Evolutionary conservation across 2,113 vertebrate species (phyloP), one percentile per base, ranked within the genome.

Genomic region (Actenoides lindsayi): DNA sequence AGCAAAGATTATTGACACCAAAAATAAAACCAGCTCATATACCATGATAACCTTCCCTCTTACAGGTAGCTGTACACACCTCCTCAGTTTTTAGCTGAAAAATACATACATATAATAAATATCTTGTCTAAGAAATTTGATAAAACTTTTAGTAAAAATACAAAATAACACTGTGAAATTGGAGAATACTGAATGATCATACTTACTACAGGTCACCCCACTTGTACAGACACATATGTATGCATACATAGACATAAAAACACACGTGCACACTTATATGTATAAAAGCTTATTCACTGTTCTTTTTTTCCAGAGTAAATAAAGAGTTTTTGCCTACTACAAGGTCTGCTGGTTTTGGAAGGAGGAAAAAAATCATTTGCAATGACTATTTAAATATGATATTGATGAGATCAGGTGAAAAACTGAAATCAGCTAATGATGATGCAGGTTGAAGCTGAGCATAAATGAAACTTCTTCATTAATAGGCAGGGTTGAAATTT

Each of bases 191-290:
- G 28, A 86, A 83, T 42, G 2, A 75, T 33, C 23, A 12, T 18
- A 53, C n/a, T 69, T 63, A 44, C 12, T 60, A 71, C 13, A 60
- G 60, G 41, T 54, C 8, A 4, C 2, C 48, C 54, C 28, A 42
- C 19, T 71, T 57, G 13, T 39, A 71, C 7, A 39, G 9, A 39
- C 15, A 60, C 1, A 41, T 2, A 35, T 53, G 50, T 3, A 37
- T 16, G 4, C 14, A 50, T 8, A 23, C 16, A 53, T 9, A 70
- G 18, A 73, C 13, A 79, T 6, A 75, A 9, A 63, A 5, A 53
- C 2, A 30, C 16, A 65, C 19, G 39, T 1, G 48, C 1, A 13
- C 4, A 16, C 7, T 31, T 4, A 31, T 9, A 15, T 10, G 2
- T 41, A 81, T 54, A 63, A 75, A 78, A 75, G 25, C 11, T 39